A percentile compares a stretch with the other conserved stretches of the same genome.
These are phyloP conservation scores for Ornithoptera priamus DNA, from an alignment of 2,888 invertebrate genomes.

Conservation along the genomic window DNA sequence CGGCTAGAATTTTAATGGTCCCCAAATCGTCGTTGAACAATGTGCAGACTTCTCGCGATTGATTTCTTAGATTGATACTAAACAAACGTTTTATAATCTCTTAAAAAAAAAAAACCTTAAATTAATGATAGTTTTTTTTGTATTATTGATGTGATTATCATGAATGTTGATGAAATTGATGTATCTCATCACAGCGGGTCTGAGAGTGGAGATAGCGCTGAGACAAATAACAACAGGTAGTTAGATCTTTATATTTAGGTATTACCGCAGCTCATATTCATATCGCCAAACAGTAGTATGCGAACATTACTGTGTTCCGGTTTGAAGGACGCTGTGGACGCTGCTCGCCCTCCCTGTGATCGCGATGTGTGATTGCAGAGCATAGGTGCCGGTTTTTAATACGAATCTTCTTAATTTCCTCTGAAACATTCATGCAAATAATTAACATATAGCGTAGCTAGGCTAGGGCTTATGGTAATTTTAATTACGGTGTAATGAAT, in stretches of 20 bases:
- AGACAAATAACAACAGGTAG: no score
- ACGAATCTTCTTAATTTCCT: background rate
- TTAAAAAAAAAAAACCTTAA: conserved; percentile 23
- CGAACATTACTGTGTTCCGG: no score
- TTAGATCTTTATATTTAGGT: no score
- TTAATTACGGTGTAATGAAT: background rate
- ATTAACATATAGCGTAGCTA: no score
- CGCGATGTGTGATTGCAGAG: background rate
- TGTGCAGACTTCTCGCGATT: conserved; percentile 34
- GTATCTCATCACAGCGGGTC: no score
- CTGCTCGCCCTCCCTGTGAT: conserved; percentile 32
- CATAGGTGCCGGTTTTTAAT: background rate
- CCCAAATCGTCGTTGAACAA: conserved; percentile 37
- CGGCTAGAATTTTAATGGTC: conserved; percentile 46
- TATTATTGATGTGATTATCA: no score
- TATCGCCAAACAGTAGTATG: no score
- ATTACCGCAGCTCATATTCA: no score
- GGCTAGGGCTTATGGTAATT: no score
- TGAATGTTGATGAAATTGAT: no score
- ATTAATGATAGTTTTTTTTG: no score
- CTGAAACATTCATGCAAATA: background rate
- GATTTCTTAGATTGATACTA: conserved; percentile 34
- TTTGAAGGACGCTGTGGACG: conserved; percentile 22
- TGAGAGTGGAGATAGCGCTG: no score
- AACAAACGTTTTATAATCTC: conserved; percentile 33